Evolutionary conservation across 2,888 invertebrate genomes (phyloP).

Genomic region (Drosophila affinis): DNA sequence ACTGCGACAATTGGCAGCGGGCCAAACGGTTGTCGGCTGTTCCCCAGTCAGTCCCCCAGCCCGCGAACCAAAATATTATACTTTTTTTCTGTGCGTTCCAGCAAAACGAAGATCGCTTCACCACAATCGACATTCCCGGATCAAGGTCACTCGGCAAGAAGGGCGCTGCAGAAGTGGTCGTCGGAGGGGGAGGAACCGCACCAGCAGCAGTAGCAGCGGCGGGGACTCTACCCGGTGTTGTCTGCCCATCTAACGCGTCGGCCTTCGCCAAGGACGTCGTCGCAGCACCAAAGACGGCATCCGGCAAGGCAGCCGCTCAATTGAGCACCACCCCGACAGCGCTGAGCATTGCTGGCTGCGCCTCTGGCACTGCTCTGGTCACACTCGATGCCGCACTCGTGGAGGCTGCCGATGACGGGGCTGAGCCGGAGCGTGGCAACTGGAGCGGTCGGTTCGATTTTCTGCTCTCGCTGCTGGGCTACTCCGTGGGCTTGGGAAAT

Average conservation of each 20-base stretch:
- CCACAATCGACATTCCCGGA: background rate
- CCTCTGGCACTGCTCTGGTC: conserved; percentile 80
- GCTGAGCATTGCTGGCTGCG: conserved; percentile 78
- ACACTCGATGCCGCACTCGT: conserved; percentile 65
- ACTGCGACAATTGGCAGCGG: conserved; percentile 61
- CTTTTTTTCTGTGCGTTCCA: conserved; percentile 26
- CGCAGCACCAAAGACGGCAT: conserved; percentile 27
- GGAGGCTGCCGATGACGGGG: conserved; percentile 28
- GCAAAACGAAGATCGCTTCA: conserved; percentile 78
- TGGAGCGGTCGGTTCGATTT: conserved; percentile 92
- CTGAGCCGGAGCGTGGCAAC: conserved; percentile 87
- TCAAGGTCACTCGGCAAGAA: conserved; percentile 11
- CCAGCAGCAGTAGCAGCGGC: conserved; percentile 8
- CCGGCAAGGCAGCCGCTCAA: conserved; percentile 33
- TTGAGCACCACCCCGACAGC: conserved; percentile 69
- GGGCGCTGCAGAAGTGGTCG: conserved; percentile 11
- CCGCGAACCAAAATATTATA: background rate
- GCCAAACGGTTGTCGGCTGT: conserved; percentile 55
- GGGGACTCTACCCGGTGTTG: conserved; percentile 29
- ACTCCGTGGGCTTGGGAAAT: conserved; percentile 90
- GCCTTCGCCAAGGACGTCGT: conserved; percentile 48
- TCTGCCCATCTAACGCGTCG: conserved; percentile 58
- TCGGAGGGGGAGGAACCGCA: background rate
- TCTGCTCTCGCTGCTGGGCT: conserved; percentile 88
- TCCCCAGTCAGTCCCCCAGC: conserved; percentile 37